These are phyloP conservation scores for Lasius platythorax DNA, from an alignment of 2,888 invertebrate species.

Conservation along the genomic window DNA sequence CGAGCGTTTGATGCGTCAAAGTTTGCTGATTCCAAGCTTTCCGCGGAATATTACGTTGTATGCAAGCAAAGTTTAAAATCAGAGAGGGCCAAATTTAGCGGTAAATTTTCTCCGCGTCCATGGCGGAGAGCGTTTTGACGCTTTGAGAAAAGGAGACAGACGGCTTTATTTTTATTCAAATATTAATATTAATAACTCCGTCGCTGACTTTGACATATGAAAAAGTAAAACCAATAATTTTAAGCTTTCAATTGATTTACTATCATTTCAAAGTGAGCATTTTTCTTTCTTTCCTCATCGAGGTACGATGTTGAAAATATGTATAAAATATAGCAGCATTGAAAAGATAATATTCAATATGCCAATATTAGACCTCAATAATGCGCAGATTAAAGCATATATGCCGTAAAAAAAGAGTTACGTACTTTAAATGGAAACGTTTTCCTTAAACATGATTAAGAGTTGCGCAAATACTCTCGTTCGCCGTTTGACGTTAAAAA, in stretches of 20 bases:
- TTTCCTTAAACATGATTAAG: constrained; percentile 5
- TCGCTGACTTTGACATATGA: background rate
- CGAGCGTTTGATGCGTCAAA: constrained; percentile 7
- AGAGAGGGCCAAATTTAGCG: constrained; percentile 8
- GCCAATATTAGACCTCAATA: background rate
- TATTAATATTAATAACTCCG: constrained; percentile 20
- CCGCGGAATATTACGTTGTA: constrained; percentile 23
- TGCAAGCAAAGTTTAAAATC: background rate
- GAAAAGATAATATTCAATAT: background rate
- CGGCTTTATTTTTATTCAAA: background rate
- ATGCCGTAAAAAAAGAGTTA: background rate
- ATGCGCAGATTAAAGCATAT: background rate
- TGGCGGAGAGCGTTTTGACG: background rate
- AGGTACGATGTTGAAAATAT: background rate
- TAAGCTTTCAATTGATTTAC: background rate
- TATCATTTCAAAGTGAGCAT: background rate
- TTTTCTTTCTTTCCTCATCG: background rate
- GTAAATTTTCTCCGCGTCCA: constrained; percentile 3
- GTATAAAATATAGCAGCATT: background rate
- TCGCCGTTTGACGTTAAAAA: background rate
- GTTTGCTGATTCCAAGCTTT: constrained; percentile 33
- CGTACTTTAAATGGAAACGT: background rate
- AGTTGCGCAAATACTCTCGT: background rate
- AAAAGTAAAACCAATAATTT: constrained; percentile 6
- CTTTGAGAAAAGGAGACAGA: background rate